Evolutionary conservation across 1,140 invertebrate species (phyloP), one percentile per base, ranked within the genome.

Genomic region (Lordiphosa collinella): DNA sequence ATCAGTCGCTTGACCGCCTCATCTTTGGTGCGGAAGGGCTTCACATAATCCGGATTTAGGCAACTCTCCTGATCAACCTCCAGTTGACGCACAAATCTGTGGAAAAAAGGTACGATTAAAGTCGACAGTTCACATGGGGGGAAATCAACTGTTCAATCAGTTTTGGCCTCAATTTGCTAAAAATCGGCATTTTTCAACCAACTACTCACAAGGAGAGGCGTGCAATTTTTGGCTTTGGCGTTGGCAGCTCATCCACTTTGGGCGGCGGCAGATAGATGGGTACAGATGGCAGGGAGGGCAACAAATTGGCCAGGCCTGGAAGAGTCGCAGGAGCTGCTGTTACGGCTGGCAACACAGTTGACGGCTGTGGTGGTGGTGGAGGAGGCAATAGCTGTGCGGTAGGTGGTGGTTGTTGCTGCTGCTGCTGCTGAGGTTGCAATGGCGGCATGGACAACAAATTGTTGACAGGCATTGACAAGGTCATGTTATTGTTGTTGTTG

Each of bases 1-100:
- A 96, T 91, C 9, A 97, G 89, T 41, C 95, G 90, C 76, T 95
- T 93, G 51, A 94, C 94, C 2, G 95, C 95, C 89, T 97, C 95
- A 41, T 92, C 91, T 66, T 92, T 93, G 54, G 67, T 92, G 91
- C 60, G 89, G 82, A 97, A 97, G 9, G 94, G 94, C 37, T 92
- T 93, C 54, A 93, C 92, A 29, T 93, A 93, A 88, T 97, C 95
- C 6, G 96, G 94, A 82, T 93, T 93, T 7, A 93, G 73, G 32
- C 93, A 95, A 55, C 92, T 93, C 70, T 92, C 92, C 89, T 96
- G 95, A 90, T 97, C 96, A 37, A 92, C 92, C 85, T 92, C 92
- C 55, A 96, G 80, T 85, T 95, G 94, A 60, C 95, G 92, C 61
- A 95, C 94, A 78, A 96, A 90, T 66, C 92, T 93, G 75, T 16